phyloP scores from a whole-genome alignment of 2,113 vertebrate species.

The Menidia beryllina region DNA sequence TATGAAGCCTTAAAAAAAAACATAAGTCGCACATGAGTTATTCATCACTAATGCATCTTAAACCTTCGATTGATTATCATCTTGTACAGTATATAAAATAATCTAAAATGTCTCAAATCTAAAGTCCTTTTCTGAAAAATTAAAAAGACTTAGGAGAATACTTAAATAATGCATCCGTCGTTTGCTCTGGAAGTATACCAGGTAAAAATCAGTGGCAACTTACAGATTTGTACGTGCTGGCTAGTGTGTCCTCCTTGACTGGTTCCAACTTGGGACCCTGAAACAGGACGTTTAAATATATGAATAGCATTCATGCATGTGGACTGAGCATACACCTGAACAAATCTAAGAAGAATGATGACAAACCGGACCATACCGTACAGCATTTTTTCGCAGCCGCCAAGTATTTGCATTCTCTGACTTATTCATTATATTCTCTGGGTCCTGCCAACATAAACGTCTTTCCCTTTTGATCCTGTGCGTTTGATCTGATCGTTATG shows the following conservation, averaged over 20 bases:
- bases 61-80: no score
- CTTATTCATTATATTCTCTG: neutral
- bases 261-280: conserved; percentile 92
- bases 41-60: no score
- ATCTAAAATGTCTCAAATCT: no score
- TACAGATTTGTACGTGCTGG: conserved; percentile 86
- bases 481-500: neutral
- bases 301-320: neutral
- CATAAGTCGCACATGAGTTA: no score
- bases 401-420: no score
- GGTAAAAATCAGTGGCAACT: conserved; percentile 65
- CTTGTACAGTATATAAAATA: no score
- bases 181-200: neutral
- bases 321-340: neutral
- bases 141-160: no score
- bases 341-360: no score
- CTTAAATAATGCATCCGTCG: no score
- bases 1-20: no score
- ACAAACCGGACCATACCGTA: neutral
- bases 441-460: neutral
- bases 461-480: neutral
- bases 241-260: conserved; percentile 83
- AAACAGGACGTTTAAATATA: conserved; percentile 7
- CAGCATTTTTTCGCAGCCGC: no score
- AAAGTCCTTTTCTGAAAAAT: no score